phyloP scores from a whole-genome alignment of 2,888 invertebrate species.

The Malachius bipustulatus region DNA sequence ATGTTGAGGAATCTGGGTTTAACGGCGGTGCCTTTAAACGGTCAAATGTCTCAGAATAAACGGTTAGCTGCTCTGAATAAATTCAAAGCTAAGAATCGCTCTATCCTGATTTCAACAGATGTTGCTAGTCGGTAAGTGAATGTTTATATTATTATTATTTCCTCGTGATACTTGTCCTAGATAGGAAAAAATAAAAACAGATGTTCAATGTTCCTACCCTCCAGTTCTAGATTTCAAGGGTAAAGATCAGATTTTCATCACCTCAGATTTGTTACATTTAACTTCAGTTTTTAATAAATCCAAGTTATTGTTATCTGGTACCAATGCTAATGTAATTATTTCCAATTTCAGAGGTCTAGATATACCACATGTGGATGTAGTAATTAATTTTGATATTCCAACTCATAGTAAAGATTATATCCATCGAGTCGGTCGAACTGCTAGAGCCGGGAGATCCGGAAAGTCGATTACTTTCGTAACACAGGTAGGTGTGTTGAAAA shows the following conservation, averaged over 20 bases:
- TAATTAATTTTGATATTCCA: slow-evolving; percentile 96
- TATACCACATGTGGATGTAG: slow-evolving; percentile 97
- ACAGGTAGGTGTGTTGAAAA: too few species aligned
- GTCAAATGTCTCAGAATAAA: slow-evolving; percentile 97
- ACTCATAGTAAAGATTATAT: slow-evolving; percentile 98
- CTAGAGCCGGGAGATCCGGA: slow-evolving; percentile 89
- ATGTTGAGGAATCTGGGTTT: slow-evolving; percentile 84
- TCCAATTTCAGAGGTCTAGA: slow-evolving; percentile 76
- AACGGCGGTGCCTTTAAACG: slow-evolving; percentile 93
- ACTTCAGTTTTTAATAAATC: slow-evolving; percentile 21
- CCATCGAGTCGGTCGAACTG: slow-evolving; percentile 93
- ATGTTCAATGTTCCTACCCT: slow-evolving; percentile 2
- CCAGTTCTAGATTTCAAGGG: too few species aligned
- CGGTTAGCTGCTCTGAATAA: slow-evolving; percentile 90
- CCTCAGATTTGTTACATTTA: not conserved
- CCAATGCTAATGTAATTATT: not conserved
- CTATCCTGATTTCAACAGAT: slow-evolving; percentile 94
- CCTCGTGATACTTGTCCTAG: too few species aligned
- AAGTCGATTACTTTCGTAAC: slow-evolving; percentile 92
- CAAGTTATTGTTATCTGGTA: slow-evolving; percentile 10
- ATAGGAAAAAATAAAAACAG: too few species aligned
- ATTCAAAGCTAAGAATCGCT: slow-evolving; percentile 87
- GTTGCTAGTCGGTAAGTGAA: slow-evolving; percentile 78
- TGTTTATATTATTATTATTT: slow-evolving; percentile 6
- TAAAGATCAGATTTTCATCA: not conserved